Percentiles rank a stretch among this genome's conserved stretches.
Conservation (phyloP, 2,797 vertebrate species). For the Chelon labrosus region DNA sequence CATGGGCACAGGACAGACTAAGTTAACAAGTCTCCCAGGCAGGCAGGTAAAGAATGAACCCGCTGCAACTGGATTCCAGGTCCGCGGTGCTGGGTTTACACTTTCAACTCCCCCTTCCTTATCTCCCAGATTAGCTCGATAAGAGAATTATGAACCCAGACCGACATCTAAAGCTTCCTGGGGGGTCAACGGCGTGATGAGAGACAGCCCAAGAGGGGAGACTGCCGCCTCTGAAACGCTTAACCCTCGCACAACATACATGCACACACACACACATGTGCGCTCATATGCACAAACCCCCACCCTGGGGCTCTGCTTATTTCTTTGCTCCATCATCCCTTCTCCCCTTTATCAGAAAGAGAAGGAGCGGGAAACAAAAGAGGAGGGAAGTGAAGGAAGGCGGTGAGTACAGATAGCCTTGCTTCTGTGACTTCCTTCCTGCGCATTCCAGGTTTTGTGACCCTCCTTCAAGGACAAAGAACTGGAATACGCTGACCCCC, state of each 20-base stretch:
- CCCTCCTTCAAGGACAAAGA: conserved; percentile 83
- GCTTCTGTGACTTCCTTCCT: conserved; percentile 83
- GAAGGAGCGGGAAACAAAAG: conserved; percentile 75
- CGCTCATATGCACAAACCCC: conserved; percentile 53
- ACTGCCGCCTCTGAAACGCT: conserved; percentile 77
- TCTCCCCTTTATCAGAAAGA: conserved; percentile 74
- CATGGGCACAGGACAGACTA: conserved; percentile 55
- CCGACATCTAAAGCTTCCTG: conserved; percentile 89
- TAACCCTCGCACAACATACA: conserved; percentile 69
- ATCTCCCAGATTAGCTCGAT: conserved; percentile 87
- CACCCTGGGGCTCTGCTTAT: conserved; percentile 47
- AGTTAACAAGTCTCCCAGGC: conserved; percentile 69
- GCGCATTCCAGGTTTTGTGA: conserved; percentile 85
- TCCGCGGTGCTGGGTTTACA: conserved; percentile 84
- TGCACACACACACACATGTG: conserved; percentile 47
- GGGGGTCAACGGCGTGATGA: conserved; percentile 88
- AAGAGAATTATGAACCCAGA: conserved; percentile 89
- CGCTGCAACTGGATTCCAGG: conserved; percentile 82
- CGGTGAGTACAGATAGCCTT: conserved; percentile 78
- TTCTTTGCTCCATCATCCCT: conserved; percentile 73
- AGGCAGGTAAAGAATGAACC: conserved; percentile 81
- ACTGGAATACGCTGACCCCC: conserved; percentile 50
- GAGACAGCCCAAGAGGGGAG: conserved; percentile 85
- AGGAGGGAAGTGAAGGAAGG: conserved; percentile 73
- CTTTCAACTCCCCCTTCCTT: conserved; percentile 86